Conservation (phyloP, 2,888 invertebrate genomes). For the Cryptophagus acutangulus region DNA sequence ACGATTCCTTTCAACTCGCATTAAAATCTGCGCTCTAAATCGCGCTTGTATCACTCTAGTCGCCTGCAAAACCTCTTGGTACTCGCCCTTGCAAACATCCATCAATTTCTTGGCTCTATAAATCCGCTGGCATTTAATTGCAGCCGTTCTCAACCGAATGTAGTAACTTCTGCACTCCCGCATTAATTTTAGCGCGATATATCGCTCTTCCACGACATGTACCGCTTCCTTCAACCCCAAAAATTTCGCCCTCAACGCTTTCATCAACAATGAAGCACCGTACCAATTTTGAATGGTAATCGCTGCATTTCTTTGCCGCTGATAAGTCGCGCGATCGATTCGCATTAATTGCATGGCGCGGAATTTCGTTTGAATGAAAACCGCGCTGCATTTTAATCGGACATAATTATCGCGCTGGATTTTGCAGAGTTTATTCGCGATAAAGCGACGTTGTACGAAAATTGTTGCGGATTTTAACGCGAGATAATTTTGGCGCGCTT, state of each 20-base stretch:
- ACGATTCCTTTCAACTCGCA: constrained; percentile 17
- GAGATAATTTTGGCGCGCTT: not conserved
- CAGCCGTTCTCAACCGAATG: not conserved
- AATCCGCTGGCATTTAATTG: too few species aligned
- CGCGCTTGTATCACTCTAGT: constrained; percentile 1
- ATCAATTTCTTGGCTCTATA: constrained; percentile 1
- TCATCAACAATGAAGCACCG: not conserved
- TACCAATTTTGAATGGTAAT: constrained; percentile 31
- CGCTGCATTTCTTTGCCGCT: constrained; percentile 20
- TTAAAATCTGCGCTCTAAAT: constrained; percentile 5
- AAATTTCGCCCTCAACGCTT: not conserved
- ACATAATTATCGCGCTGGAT: constrained; percentile 11
- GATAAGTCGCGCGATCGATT: not conserved
- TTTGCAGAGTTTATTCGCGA: constrained; percentile 44
- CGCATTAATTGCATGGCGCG: not conserved
- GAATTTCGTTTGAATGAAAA: constrained; percentile 9
- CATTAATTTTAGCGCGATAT: not conserved
- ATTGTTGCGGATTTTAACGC: not conserved
- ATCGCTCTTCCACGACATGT: not conserved
- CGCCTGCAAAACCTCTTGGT: not conserved
- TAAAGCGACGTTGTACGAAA: constrained; percentile 8
- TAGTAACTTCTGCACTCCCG: not conserved
- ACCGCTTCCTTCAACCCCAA: not conserved
- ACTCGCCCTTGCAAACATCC: not conserved
- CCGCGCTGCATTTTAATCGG: constrained; percentile 6